These are phyloP conservation scores for Puffinus mauretanicus DNA, from an alignment of 2,113 vertebrate genomes.

Conservation along the genomic window DNA sequence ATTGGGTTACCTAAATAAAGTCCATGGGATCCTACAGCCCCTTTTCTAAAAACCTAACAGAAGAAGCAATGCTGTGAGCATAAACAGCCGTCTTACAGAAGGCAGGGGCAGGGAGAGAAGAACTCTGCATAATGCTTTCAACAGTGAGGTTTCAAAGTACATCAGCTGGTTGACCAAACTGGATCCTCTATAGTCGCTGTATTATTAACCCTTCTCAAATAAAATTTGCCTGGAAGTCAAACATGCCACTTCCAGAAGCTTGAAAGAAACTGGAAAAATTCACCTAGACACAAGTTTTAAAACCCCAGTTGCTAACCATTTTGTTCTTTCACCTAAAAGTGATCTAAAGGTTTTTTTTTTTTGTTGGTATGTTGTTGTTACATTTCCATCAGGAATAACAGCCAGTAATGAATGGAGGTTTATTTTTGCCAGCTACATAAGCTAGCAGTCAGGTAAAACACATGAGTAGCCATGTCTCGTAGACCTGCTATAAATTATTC, in stretches of 20 bases:
- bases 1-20: neutral
- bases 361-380: neutral
- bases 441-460: neutral
- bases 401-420: neutral
- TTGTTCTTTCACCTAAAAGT: neutral
- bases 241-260: neutral
- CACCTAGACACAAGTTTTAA: neutral
- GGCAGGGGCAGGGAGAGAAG: neutral
- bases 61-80: neutral
- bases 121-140: neutral
- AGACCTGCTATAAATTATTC: neutral
- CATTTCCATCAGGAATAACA: neutral
- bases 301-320: neutral
- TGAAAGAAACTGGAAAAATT: neutral
- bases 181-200: neutral
- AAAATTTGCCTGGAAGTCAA: neutral
- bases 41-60: neutral
- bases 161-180: neutral
- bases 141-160: neutral
- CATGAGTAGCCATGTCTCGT: neutral
- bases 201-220: neutral
- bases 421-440: neutral
- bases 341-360: neutral
- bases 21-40: neutral
- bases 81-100: neutral